phyloP scores from a whole-genome alignment of 2,797 vertebrate genomes.

The Picus viridis region DNA sequence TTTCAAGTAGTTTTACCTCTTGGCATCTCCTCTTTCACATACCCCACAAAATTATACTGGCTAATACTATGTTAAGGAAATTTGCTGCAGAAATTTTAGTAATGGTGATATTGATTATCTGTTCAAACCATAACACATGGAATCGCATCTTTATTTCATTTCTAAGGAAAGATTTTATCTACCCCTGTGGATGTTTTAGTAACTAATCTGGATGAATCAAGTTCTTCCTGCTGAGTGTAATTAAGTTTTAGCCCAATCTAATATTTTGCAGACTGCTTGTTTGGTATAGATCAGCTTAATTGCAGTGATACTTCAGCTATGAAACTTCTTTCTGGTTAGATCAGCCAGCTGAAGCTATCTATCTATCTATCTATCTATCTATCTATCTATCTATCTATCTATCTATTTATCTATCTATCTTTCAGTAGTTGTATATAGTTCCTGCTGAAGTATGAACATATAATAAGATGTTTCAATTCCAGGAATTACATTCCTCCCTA shows the following conservation, averaged over 20 bases:
- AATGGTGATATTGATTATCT: constrained; percentile 65
- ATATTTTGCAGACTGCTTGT: constrained; percentile 19
- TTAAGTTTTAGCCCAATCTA: constrained; percentile 65
- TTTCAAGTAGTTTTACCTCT: constrained; percentile 25
- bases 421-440: background rate
- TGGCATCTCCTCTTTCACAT: background rate
- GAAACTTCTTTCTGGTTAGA: background rate
- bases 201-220: constrained; percentile 48
- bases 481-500: background rate
- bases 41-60: constrained; percentile 37
- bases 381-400: too few species aligned
- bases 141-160: constrained; percentile 53
- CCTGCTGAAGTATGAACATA: background rate
- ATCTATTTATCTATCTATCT: background rate
- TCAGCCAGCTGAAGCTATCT: background rate
- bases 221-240: constrained; percentile 61
- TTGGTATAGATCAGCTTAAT: constrained; percentile 26
- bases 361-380: background rate
- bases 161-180: constrained; percentile 44
- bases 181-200: constrained; percentile 14
- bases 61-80: constrained; percentile 36
- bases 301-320: background rate
- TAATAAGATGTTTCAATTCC: background rate
- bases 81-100: constrained; percentile 60
- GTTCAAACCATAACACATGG: constrained; percentile 53